Evolutionary conservation across 2,888 invertebrate species (phyloP), one percentile per base, ranked within the genome.

Genomic region (Gymnocheta viridis): DNA sequence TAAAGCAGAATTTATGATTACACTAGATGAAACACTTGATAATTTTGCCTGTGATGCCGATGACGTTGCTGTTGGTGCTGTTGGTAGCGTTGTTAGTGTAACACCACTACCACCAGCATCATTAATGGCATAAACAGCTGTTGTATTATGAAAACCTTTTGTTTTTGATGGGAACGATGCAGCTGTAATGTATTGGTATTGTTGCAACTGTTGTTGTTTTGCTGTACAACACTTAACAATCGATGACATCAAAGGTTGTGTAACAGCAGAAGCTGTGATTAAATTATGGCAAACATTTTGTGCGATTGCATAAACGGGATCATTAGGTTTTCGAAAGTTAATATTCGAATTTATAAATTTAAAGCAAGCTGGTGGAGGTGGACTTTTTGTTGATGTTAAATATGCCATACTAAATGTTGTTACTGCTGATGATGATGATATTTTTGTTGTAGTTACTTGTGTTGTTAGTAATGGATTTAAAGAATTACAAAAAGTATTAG

Each of bases 281-380:
- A 91, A 88, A 85, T 87, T 89, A 83, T 88, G 87, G 85, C 89
- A 87, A 86, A 87, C 83, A 85, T 91, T 91, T 89, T 91, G 91
- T 89, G 91, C 91, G 87, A 89, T 91, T 47, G 91, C 91, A 86
- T 91, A 91, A 86, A 91, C 88, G 64, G 91, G 91, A 86, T 91
- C 90, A 78, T 82, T 87, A 62, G 85, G 85, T 86, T 86, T 86
- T 74, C 86, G 86, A 77, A 85, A 79, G 76, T 85, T 83, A 82
- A 82, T 82, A 74, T 85, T 86, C 76, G 87, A 81, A 74, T 85
- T 85, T 72, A 86, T 76, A 74, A 85, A 79, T 67, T 82, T 82
- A 24, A 81, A 76, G 47, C 85, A 74, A 24, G 85, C 74, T 58
- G 69, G 10, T 47, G 82, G 27, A 54, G 69, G 10, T 47, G 82